Conservation (phyloP, 2,797 vertebrate species). For the Cuniculus paca region DNA sequence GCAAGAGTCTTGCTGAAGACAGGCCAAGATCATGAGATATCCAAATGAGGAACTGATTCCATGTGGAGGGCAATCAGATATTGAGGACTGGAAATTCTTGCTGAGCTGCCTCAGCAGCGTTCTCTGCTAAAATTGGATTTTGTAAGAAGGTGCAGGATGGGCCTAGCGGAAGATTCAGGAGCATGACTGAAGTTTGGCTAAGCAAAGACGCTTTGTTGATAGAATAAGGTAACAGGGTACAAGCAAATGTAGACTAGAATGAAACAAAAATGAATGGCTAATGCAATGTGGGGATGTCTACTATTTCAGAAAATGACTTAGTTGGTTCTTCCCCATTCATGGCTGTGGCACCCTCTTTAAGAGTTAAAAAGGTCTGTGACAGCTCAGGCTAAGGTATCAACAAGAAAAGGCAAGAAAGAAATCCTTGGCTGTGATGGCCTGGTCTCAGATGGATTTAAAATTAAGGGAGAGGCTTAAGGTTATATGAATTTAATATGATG, state of each 20-base stretch:
- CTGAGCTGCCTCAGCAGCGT: background rate
- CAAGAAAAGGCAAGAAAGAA: slow-evolving; percentile 51
- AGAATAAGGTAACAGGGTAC: background rate
- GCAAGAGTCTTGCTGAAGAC: background rate
- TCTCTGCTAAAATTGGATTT: background rate
- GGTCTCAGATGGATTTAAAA: slow-evolving; percentile 60
- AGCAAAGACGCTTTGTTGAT: background rate
- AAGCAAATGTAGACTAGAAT: background rate
- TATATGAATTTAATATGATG: slow-evolving; percentile 83
- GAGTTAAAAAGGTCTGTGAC: slow-evolving; percentile 52
- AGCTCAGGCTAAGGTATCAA: slow-evolving; percentile 62
- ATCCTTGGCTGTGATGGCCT: slow-evolving; percentile 44
- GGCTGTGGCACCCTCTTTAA: background rate
- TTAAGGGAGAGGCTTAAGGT: slow-evolving; percentile 74
- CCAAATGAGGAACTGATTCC: background rate
- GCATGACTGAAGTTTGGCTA: background rate
- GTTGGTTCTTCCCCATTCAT: background rate
- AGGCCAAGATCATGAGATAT: background rate
- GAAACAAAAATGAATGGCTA: background rate
- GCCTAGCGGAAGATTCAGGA: background rate
- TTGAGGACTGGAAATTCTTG: background rate
- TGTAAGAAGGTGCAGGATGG: too few relatives aligned
- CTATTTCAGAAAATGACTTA: background rate
- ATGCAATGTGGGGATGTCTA: background rate
- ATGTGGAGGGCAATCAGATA: too few relatives aligned